Conservation (phyloP, 2,888 invertebrate species). For the Phymatocera aterrima region DNA sequence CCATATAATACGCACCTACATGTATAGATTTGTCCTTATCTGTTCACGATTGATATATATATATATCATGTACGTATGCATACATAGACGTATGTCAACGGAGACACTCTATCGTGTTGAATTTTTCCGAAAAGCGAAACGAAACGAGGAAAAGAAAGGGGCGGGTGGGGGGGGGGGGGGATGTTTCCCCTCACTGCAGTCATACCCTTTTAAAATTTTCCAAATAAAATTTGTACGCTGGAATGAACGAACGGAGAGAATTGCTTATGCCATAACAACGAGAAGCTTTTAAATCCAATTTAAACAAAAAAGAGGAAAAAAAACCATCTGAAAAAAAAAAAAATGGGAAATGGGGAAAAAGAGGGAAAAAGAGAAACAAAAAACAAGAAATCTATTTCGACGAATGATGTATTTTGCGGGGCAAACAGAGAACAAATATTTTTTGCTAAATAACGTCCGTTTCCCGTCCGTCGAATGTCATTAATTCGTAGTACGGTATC, state of each 20-base stretch:
- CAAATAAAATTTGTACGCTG: background rate
- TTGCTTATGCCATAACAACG: background rate
- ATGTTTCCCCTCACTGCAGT: too few species aligned
- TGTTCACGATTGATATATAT: too few species aligned
- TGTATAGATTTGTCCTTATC: too few species aligned
- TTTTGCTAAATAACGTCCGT: background rate
- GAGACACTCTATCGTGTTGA: too few species aligned
- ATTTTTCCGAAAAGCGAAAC: too few species aligned
- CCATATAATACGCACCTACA: too few species aligned
- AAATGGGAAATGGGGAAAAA: background rate
- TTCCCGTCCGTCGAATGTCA: background rate
- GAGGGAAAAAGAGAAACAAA: background rate
- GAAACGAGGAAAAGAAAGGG: too few species aligned
- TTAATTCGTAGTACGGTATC: background rate
- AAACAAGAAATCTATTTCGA: background rate
- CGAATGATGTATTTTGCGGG: background rate
- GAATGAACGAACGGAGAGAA: background rate
- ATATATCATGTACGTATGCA: too few species aligned
- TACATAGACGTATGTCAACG: too few species aligned
- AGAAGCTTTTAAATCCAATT: constrained; percentile 12
- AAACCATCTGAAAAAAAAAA: background rate
- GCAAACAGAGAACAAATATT: background rate
- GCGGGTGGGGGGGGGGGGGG: too few species aligned
- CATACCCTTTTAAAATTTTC: background rate
- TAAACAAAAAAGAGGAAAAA: background rate